Base-by-base conservation (phyloP, 2,888 invertebrate genomes). In the Halocaridina rubra region DNA sequence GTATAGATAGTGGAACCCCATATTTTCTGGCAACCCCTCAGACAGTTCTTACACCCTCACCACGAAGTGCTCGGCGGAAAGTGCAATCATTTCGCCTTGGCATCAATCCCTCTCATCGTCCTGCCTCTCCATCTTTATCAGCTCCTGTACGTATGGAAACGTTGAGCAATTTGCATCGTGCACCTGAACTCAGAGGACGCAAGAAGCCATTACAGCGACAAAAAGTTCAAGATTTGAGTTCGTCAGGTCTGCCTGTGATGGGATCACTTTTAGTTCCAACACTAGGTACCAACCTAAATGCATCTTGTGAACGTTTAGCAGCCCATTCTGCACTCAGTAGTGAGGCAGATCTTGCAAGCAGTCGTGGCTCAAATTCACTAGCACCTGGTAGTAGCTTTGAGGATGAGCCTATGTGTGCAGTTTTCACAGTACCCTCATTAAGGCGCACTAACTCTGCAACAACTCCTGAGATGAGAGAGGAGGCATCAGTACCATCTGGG, bases 371-470 rank as follows among this genome's bases (percentile, higher is more conserved):
- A 19, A 80, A 8, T n/a, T 74, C 74, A 22, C 30, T 81, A 24
- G 59, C 53, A 30, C 81, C 81, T 19, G 27, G 29, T 29, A 61
- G 74, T 29, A 88, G 88, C 64, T 80, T 69, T 2, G 85, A 84
- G 46, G 86, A 84, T 3, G 86, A 88, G 59, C 86, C 88, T 16
- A 72, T 80, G 74, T 82, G 85, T 64, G 80, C 85, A 8, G 80
- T 81, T 5, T 88, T 81, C 71, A 88, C 80, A 39, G 88, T 88
- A 4, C 88, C 88, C 4, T 53, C 82, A 5, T 67, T 88, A 5
- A 76, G 88, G 8, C 76, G 88, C 33, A 77, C 80, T 10, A 75
- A 81, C 53, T 86, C 86, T 27, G 88, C 88, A n/a, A 80, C 84
- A 4, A 78, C 78, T 7, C 84, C 85, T 2, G 81, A 59, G 32